Evolutionary conservation across 2,113 vertebrate genomes (phyloP), one percentile per base, ranked within the genome.

Genomic region (Psilopogon haemacephalus): DNA sequence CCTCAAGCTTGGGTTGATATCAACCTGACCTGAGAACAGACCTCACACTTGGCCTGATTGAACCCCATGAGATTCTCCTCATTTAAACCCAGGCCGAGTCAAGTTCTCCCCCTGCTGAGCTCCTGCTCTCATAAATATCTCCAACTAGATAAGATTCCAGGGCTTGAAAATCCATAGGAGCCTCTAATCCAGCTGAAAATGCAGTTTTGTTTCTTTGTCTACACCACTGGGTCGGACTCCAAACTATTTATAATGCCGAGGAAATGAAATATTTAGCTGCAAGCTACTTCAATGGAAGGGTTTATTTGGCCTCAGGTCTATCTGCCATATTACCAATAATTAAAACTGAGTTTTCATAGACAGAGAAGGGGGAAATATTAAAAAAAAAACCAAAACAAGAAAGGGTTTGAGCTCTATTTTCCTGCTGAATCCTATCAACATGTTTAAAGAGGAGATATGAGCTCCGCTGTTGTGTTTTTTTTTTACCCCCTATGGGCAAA

Each of bases 261-360:
- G 93, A 95, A 96, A 95, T 95, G 76, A 95, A 97, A 94, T 72
- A 93, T 90, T 95, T 90, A 75, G 91, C 93, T 92, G 82, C 15
- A 50, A 94, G 88, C 84, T 11, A 4, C 93, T 87, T 87, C 95
- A 95, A 86, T 84, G 79, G 94, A 96, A 86, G 13, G 30, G 32
- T 77, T 92, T 68, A 37, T 94, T 89, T 83, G 95, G 95, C 94
- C 75, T 59, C 50, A 28, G 91, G 95, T 94, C 80, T 84, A 72
- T 67, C 93, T 94, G 77, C 80, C 37, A 23, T 62, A 94, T 88
- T 93, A 81, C 84, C 84, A 90, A 95, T 96, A 96, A 98, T 96
- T 97, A 97, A 98, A 97, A 89, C 52, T 40, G 35, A 32, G 69
- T 89, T 86, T 89, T 93, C 88, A 60, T 2, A 88, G 87, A 84